These are phyloP conservation scores for Perccottus glenii DNA, from an alignment of 2,113 vertebrate species.

Conservation along the genomic window DNA sequence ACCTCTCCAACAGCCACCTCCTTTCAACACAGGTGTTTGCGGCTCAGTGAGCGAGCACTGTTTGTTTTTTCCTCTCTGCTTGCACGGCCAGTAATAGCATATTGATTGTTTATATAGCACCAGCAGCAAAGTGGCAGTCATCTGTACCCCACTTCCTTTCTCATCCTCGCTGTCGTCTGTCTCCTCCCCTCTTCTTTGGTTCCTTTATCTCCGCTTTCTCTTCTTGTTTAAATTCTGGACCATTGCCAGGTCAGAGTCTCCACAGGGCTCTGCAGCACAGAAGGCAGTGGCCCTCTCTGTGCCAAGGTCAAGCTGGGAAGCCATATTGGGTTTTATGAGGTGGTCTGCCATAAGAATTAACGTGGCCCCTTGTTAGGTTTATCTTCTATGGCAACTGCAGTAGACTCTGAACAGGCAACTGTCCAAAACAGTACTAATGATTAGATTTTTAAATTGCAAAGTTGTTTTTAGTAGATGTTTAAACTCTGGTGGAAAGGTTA, in stretches of 20 bases:
- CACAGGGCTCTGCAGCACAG: constrained; percentile 73
- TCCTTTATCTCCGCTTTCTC: constrained; percentile 20
- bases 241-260: constrained; percentile 64
- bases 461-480: neutral
- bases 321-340: constrained; percentile 83
- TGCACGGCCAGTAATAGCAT: constrained; percentile 70
- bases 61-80: constrained; percentile 55
- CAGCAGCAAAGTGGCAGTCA: constrained; percentile 46
- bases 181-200: constrained; percentile 10
- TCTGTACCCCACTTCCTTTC: constrained; percentile 27
- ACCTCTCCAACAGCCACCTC: constrained; percentile 18
- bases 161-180: constrained; percentile 6
- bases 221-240: constrained; percentile 61
- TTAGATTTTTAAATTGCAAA: neutral
- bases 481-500: neutral
- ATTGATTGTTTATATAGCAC: constrained; percentile 74
- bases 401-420: constrained; percentile 30
- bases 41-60: constrained; percentile 46
- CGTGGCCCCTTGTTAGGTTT: constrained; percentile 69
- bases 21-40: constrained; percentile 28
- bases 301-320: constrained; percentile 80
- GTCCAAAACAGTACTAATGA: constrained; percentile 38
- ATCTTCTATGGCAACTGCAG: constrained; percentile 57
- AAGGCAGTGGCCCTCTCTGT: constrained; percentile 71
- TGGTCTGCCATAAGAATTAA: constrained; percentile 69